phyloP scores from a whole-genome alignment of 1,140 invertebrate species.

The Armadillidium nasatum region DNA sequence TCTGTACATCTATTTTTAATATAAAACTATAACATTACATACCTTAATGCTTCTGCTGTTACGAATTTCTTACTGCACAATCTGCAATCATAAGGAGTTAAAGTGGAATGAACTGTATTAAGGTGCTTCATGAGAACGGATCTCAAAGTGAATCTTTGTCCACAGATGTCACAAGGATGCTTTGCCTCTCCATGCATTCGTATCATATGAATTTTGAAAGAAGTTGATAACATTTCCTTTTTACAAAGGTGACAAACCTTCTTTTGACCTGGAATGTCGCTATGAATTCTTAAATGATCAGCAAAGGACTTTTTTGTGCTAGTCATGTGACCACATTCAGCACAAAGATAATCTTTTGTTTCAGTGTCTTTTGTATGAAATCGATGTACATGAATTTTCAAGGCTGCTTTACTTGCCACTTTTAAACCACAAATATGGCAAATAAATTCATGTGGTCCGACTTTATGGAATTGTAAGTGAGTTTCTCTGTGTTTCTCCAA shows the following conservation, averaged over 20 bases:
- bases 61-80: slow-evolving; percentile 29
- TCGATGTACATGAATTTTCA: slow-evolving; percentile 34
- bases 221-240: slow-evolving; percentile 29
- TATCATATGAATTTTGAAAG: slow-evolving; percentile 27
- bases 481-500: slow-evolving; percentile 29
- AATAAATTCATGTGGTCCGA: slow-evolving; percentile 31
- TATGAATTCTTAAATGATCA: slow-evolving; percentile 28
- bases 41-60: slow-evolving; percentile 31
- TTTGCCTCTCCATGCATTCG: slow-evolving; percentile 31
- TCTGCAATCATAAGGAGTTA: slow-evolving; percentile 27
- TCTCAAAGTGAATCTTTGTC: slow-evolving; percentile 25
- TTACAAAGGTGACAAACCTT: slow-evolving; percentile 12
- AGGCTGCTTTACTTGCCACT: slow-evolving; percentile 24
- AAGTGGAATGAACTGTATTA: slow-evolving; percentile 25
- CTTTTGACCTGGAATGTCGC: slow-evolving; percentile 22
- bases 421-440: slow-evolving; percentile 29
- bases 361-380: slow-evolving; percentile 24
- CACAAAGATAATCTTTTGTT: slow-evolving; percentile 26
- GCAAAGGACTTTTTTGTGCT: slow-evolving; percentile 31
- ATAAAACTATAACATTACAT: not conserved
- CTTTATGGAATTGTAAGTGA: slow-evolving; percentile 26
- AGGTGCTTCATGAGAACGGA: slow-evolving; percentile 30
- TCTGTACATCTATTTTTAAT: not conserved
- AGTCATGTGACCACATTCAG: slow-evolving; percentile 29
- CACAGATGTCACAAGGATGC: slow-evolving; percentile 29